Base-by-base conservation (phyloP, 2,797 vertebrate genomes). In the Dendrocincla fuliginosa region DNA sequence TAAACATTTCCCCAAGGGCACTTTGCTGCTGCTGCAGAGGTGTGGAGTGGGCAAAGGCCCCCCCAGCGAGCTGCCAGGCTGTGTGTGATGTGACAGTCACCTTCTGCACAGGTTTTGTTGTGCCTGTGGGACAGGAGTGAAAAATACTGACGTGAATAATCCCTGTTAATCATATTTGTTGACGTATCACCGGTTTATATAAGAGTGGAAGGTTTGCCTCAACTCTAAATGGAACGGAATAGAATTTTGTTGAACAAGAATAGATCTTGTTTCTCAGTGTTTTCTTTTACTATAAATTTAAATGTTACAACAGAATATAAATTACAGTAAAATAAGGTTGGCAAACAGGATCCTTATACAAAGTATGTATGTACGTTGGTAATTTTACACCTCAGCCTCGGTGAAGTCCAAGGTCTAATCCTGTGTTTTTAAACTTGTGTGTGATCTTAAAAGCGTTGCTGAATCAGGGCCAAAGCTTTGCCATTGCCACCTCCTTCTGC, bases 241-340 rank as follows among this genome's bases (percentile, higher is more conserved):
- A 44, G 53, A 56, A 67, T 88, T 84, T 52, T 60, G 91, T 94
- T 94, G 59, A 93, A 90, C 90, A 78, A 84, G 93, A 74, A 63
- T 71, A 82, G 94, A 41, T 91, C 84, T 88, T 87, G 80, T 92
- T 94, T 93, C 92, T 50, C 80, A 11, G 39, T 91, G 94, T 93
- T 96, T 95, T 94, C 92, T 89, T 92, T 89, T 89, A 28, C 89
- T 95, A 6, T 86, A 83, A 87, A 84, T 94, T 89, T 42, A 79
- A 95, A 88, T 67, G 94, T 95, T 93, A 95, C 94, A 96, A 79
- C 86, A 82, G 93, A 93, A 93, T 95, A 95, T 95, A 96, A 96
- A 93, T 95, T 88, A 82, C 94, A 82, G 83, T 89, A 90, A 94
- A 96, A 96, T 87, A 80, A 74, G 68, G 42, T 81, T 50, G 80